Base-by-base conservation (phyloP, 2,888 invertebrate species). In the Panorpa germanica region DNA sequence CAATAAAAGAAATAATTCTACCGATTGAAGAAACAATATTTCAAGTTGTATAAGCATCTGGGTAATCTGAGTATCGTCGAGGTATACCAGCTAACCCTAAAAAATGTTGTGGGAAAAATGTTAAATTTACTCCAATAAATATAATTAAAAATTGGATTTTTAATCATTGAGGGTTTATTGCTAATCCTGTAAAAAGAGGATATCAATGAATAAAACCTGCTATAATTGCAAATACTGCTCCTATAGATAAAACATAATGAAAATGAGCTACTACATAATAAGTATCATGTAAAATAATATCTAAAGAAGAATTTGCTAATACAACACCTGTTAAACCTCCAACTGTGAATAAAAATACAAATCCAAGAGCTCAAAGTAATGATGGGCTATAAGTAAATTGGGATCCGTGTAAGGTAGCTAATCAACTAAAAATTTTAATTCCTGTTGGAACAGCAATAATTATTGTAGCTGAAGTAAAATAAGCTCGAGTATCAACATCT, bases 391-490 rank as follows among this genome's bases (percentile, higher is more conserved):
- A 65, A 29, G 55, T 57, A 43, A 75, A 47, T 59, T 65, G 63
- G 15, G 64, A 55, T 39, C 75, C 75, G 45, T 70, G 63, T 13
- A 77, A 39, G 9, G 74, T 74, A 2, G 73, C 70, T 54, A 77
- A 43, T 67, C 77, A 80, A 17, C 74, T 71, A 55, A 80, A 80
- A 57, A 82, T 65, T 65, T 81, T 81, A 63, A 82, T 75, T 40
- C 78, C 81, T 11, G 81, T 82, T 0, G 81, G 80, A 1, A 82
- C 65, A 1, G 77, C 80, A 76, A 82, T 82, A 64, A 82, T 74
- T 68, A 80, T 80, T 11, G 80, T 82, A 1, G 77, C 78, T 25
- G 80, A 71, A 0, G 78, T 81, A 51, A 82, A 82, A 50, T 81
- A 82, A 13, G 80, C 78, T 52, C 78, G 75, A 0, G 76, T 77